Evolutionary conservation across 23 tunicate genomes (phyloP).

Genomic region (Halocynthia aurantium): DNA sequence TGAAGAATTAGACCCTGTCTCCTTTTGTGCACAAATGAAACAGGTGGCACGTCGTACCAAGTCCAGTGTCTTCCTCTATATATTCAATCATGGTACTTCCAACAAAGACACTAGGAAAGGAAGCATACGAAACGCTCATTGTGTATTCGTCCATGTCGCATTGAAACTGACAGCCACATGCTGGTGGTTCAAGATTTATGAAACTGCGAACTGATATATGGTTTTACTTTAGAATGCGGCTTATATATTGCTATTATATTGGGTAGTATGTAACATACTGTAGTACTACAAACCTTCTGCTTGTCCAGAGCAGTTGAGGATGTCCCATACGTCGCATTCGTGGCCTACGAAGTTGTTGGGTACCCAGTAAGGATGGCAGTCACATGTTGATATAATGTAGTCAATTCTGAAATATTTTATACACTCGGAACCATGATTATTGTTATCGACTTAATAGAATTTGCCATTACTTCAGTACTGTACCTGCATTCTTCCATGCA

Average conservation of each 20-base stretch:
- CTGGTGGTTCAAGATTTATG: not conserved
- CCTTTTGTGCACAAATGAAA: no score
- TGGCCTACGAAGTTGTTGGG: not conserved
- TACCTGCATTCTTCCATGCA: constrained; percentile 60
- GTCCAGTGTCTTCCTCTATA: not conserved
- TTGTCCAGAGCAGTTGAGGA: constrained; percentile 37
- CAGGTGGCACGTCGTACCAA: no score
- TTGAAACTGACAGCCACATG: constrained; percentile 29
- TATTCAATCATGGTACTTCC: constrained; percentile 10
- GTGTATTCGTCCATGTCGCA: constrained; percentile 24
- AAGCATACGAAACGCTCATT: constrained; percentile 20
- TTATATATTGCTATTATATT: no score
- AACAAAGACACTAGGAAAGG: constrained; percentile 36
- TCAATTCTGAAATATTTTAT: constrained; percentile 7
- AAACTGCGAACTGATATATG: not conserved
- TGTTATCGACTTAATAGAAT: no score
- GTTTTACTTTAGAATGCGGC: no score
- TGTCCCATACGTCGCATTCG: constrained; percentile 43
- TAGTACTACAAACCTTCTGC: constrained; percentile 35
- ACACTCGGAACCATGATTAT: no score
- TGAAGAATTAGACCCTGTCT: no score
- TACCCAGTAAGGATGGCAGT: constrained; percentile 61
- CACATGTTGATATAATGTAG: constrained; percentile 29
- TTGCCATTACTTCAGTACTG: not conserved
- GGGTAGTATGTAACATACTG: no score